Evolutionary conservation across 2,888 invertebrate genomes (phyloP).

Genomic region (Aquatica leii): DNA sequence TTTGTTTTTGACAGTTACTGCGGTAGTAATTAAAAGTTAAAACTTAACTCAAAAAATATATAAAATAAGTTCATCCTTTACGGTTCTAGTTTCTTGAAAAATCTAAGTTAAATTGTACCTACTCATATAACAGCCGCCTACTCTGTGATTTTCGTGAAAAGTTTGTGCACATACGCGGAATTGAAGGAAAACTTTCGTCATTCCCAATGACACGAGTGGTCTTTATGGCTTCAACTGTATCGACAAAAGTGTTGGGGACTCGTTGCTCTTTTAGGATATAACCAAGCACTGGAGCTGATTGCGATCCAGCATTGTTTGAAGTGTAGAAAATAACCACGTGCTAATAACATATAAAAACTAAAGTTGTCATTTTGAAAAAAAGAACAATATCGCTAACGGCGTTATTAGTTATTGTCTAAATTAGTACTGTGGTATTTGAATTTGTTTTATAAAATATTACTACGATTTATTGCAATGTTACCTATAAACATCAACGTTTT

Average conservation of each 20-base stretch:
- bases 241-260: constrained; percentile 65
- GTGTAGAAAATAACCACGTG: constrained; percentile 60
- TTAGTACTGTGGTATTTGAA: no score
- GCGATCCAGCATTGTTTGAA: constrained; percentile 63
- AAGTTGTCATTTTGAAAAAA: no score
- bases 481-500: no score
- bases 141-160: constrained; percentile 34
- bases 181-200: constrained; percentile 65
- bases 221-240: constrained; percentile 65
- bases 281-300: constrained; percentile 60
- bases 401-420: no score
- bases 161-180: constrained; percentile 51
- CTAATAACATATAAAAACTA: background rate
- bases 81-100: constrained; percentile 14
- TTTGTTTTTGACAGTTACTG: constrained; percentile 25
- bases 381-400: no score
- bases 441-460: no score
- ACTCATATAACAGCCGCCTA: constrained; percentile 24
- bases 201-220: constrained; percentile 68
- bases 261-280: constrained; percentile 61
- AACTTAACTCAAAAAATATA: no score
- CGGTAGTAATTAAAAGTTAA: no score
- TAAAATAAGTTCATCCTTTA: no score
- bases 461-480: no score
- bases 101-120: constrained; percentile 20